Evolutionary conservation across 2,888 invertebrate genomes (phyloP).

Genomic region (Prosopocoilus inquinatus): DNA sequence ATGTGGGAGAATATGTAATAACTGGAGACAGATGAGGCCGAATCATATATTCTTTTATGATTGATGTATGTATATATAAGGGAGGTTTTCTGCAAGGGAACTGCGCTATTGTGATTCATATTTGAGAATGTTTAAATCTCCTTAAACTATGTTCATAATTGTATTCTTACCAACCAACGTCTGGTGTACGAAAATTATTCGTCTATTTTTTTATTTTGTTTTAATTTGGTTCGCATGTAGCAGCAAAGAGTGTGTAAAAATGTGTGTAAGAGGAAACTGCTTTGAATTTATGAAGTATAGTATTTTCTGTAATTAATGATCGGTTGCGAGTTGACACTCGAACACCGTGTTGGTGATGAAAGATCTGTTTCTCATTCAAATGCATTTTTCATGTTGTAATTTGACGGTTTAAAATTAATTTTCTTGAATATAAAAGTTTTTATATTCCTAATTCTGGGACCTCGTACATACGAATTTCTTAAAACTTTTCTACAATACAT

Average conservation of each 20-base stretch:
- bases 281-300: slow-evolving; percentile 1
- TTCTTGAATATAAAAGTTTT: neutral
- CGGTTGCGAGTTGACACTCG: slow-evolving; percentile 24
- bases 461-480: no score
- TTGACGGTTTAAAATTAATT: slow-evolving; percentile 26
- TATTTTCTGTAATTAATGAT: slow-evolving; percentile 21
- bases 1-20: slow-evolving; percentile 6
- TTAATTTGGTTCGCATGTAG: no score
- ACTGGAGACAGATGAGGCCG: slow-evolving; percentile 3
- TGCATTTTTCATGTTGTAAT: slow-evolving; percentile 28
- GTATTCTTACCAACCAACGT: no score
- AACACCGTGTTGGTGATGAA: slow-evolving; percentile 25
- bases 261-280: no score
- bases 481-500: no score
- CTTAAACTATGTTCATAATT: no score
- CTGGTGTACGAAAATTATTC: no score
- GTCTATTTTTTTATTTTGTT: no score
- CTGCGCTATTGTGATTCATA: neutral
- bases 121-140: no score
- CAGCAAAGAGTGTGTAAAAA: no score
- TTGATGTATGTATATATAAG: slow-evolving; percentile 1
- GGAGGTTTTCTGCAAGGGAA: neutral
- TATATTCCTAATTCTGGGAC: no score
- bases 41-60: slow-evolving; percentile 7
- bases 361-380: slow-evolving; percentile 25